phyloP scores from a whole-genome alignment of 2,797 vertebrate genomes.

The Rhinatrema bivittatum region DNA sequence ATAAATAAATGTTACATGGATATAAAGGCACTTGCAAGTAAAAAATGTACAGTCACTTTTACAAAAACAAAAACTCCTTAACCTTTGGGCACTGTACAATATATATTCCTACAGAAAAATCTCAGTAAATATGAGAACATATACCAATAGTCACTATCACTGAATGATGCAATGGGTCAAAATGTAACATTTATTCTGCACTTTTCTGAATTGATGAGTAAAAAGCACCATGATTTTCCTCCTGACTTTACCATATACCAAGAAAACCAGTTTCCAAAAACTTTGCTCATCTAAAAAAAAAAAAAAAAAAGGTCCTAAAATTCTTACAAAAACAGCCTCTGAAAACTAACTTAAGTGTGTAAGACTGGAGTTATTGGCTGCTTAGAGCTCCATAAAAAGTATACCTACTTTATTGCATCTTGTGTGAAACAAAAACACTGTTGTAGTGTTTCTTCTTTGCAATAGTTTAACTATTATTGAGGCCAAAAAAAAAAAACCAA shows the following conservation, averaged over 20 bases:
- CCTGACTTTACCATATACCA: conserved; percentile 36
- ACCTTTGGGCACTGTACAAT: conserved; percentile 61
- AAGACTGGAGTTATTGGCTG: too few relatives aligned
- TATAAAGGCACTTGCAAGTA: conserved; percentile 77
- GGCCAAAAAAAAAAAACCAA: conserved; percentile 53
- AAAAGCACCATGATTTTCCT: conserved; percentile 61
- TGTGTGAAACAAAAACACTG: conserved; percentile 39
- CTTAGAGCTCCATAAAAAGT: conserved; percentile 22
- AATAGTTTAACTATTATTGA: conserved; percentile 51
- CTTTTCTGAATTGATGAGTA: conserved; percentile 39
- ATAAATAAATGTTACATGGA: conserved; percentile 69
- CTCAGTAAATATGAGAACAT: conserved; percentile 56
- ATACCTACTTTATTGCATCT: conserved; percentile 54
- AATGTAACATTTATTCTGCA: conserved; percentile 51
- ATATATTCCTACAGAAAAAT: conserved; percentile 44
- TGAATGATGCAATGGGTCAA: conserved; percentile 51
- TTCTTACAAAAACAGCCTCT: too few relatives aligned
- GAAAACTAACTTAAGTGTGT: conserved; percentile 23
- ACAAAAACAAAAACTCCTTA: conserved; percentile 57
- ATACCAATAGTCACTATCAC: conserved; percentile 46
- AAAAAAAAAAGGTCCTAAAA: too few relatives aligned
- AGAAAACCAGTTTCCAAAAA: conserved; percentile 43
- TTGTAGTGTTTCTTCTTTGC: conserved; percentile 23
- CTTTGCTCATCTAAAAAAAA: too few relatives aligned
- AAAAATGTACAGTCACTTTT: conserved; percentile 67